Conservation (phyloP, 1,140 invertebrate species). For the Philotrypesis tridentata region DNA sequence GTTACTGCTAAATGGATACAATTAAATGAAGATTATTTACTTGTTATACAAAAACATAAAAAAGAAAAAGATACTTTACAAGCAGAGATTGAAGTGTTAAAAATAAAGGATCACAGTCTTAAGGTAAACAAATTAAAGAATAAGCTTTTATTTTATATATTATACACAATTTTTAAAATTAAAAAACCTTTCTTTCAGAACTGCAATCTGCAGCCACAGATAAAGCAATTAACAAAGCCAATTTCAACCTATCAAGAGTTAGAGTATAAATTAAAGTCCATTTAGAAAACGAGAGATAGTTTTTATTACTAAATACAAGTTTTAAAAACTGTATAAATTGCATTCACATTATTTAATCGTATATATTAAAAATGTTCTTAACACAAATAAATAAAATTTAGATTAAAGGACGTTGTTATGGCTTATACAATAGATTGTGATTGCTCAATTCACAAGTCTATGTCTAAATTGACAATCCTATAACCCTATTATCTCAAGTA, state of each 20-base stretch:
- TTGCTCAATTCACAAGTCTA: no score
- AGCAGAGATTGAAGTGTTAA: constrained; percentile 44
- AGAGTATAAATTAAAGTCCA: constrained; percentile 56
- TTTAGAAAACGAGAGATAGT: no score
- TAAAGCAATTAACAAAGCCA: constrained; percentile 23
- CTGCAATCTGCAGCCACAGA: constrained; percentile 4
- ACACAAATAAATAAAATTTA: no score
- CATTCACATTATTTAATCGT: no score
- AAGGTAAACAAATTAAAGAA: neutral
- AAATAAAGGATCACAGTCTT: constrained; percentile 32
- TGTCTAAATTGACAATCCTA: no score
- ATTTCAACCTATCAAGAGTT: constrained; percentile 32
- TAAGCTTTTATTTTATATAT: neutral
- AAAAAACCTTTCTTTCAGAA: neutral
- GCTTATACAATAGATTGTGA: no score
- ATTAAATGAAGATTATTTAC: constrained; percentile 54
- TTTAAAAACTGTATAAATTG: no score
- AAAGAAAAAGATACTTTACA: constrained; percentile 55
- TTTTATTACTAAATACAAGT: no score
- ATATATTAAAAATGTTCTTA: no score
- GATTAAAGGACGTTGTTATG: no score
- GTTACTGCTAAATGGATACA: constrained; percentile 58
- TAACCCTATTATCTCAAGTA: no score
- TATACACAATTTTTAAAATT: neutral
- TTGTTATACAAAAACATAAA: constrained; percentile 52